Evolutionary conservation across 1,140 invertebrate genomes (phyloP).

Genomic region (Chelonus insularis): DNA sequence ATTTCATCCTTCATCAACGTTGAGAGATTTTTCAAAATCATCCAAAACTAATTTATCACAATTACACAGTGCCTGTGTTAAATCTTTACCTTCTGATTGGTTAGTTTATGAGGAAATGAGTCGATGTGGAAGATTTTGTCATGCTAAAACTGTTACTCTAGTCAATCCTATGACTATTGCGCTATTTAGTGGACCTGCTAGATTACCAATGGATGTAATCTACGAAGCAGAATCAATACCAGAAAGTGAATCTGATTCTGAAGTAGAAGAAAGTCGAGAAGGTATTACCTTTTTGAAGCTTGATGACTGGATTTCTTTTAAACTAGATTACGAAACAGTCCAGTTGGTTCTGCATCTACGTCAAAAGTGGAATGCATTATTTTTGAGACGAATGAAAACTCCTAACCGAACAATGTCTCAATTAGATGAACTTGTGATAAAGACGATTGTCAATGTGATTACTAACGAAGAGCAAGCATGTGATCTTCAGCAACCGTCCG

Average conservation of each 20-base stretch:
- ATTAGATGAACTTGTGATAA: conserved; percentile 74
- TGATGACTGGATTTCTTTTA: conserved; percentile 83
- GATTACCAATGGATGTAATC: conserved; percentile 67
- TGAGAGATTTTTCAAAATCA: conserved; percentile 60
- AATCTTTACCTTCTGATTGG: conserved; percentile 75
- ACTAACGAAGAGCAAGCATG: conserved; percentile 73
- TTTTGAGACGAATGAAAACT: conserved; percentile 72
- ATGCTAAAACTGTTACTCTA: conserved; percentile 75
- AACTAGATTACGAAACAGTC: conserved; percentile 68
- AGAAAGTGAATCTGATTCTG: conserved; percentile 65
- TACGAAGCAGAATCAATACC: conserved; percentile 58
- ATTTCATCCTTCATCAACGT: conserved; percentile 75
- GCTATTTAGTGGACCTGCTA: conserved; percentile 73
- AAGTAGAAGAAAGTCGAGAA: conserved; percentile 67
- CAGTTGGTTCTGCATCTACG: conserved; percentile 72
- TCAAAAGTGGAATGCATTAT: conserved; percentile 77
- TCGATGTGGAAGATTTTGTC: conserved; percentile 66
- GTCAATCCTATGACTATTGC: conserved; percentile 80
- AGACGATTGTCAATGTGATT: conserved; percentile 69
- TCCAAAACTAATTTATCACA: conserved; percentile 47
- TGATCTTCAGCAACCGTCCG: conserved; percentile 72
- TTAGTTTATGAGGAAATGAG: conserved; percentile 84
- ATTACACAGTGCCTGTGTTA: conserved; percentile 54
- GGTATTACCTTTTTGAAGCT: conserved; percentile 67
- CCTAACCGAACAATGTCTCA: conserved; percentile 69